Base-by-base conservation (phyloP, 53 echinoderm and acorn worm species). In the Antedon mediterranea region DNA sequence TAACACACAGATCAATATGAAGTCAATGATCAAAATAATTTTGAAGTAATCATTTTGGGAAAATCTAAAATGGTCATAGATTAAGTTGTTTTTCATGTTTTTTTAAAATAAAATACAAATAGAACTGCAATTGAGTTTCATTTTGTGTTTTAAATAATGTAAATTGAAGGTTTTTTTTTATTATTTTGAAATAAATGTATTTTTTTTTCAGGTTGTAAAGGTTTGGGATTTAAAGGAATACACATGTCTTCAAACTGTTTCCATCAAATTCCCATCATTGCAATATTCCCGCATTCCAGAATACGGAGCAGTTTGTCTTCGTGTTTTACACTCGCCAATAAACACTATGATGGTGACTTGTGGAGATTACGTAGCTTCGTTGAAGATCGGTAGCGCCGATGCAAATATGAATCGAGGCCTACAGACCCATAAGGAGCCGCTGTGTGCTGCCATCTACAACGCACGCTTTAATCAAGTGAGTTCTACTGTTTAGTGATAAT, bases 221-320 rank as follows among this genome's bases (percentile, higher is more conserved):
- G 89, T 94, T 9, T 94, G 94, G 94, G 94, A 94, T 71, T 74
- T 94, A 4, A 79, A 85, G 32, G 94, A 94, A 26, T 90, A 91
- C 72, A 87, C 84, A 0, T 94, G 94, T 34, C 78, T 94, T 7
- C 94, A 94, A 83, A 94, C 94, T 0, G 72, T 89, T 31, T 76
- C 71, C 28, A 82, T 94, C 26, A 80, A 84, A 29, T 94, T 91
- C 77, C 79, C 90, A 0, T 82, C 81, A 30, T 83, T 94, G 26
- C 84, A 84, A 32, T 84, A 94, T 87, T 83, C 86, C 30, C 79
- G 87, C 33, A 85, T 82, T 29, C 91, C 94, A 11, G 94, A 94
- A 70, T 91, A 82, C 77, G 89, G 91, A 0, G 37, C 76, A 20
- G 79, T 80, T 76, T 88, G 80, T 41, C 71, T 91, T 43, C 70